Conservation (phyloP, 2,797 vertebrate genomes). For the Mormyrops attenuatus region DNA sequence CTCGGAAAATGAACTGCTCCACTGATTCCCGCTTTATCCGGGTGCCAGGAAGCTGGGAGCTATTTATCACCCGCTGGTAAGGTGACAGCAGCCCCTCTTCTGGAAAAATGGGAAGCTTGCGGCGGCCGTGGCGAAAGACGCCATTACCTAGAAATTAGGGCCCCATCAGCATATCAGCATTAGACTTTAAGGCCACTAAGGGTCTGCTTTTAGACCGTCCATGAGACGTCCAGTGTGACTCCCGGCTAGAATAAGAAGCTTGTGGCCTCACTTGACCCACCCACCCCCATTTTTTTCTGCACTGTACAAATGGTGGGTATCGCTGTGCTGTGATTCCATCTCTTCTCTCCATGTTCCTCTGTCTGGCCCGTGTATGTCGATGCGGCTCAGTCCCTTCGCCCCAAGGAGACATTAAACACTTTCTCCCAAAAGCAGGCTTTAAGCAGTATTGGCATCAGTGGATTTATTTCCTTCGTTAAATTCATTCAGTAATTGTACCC, state of each 20-base stretch:
- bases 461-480: conserved; percentile 13
- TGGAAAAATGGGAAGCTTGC: background rate
- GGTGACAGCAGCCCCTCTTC: background rate
- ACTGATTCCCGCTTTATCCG: background rate
- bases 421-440: background rate
- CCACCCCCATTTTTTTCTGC: background rate
- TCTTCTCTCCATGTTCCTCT: background rate
- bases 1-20: background rate
- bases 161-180: background rate
- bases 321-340: background rate
- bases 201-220: background rate
- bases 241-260: background rate
- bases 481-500: conserved; percentile 16
- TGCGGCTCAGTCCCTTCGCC: background rate
- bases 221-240: background rate
- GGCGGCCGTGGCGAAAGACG: background rate
- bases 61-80: background rate
- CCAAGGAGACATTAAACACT: background rate
- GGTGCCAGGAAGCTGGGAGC: background rate
- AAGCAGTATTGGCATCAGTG: background rate
- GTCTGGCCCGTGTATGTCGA: background rate
- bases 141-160: background rate
- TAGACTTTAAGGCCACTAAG: background rate
- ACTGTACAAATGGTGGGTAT: background rate
- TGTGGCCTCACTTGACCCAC: background rate